Evolutionary conservation across 1,140 invertebrate species (phyloP).

Genomic region (Hypsibius dujardini): DNA sequence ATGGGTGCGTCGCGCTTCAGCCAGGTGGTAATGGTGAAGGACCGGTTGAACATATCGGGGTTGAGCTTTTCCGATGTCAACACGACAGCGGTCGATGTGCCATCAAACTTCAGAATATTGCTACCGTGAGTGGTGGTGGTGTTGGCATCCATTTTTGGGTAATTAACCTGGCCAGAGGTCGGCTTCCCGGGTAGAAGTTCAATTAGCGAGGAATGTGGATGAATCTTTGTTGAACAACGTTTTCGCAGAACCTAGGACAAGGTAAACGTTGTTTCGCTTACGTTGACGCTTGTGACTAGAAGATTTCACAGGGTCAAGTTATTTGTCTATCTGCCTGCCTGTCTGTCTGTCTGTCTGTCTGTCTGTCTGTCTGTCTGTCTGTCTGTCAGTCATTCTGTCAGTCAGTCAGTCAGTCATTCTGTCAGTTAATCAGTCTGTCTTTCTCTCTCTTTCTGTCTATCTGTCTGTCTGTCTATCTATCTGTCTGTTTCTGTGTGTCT

Average conservation of each 20-base stretch:
- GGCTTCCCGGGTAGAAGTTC: constrained; percentile 17
- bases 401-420: too few species aligned
- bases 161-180: background rate
- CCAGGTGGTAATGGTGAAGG: constrained; percentile 78
- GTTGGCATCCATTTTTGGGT: constrained; percentile 55
- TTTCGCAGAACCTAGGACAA: constrained; percentile 17
- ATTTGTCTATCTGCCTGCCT: too few species aligned
- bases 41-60: constrained; percentile 48
- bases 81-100: constrained; percentile 31
- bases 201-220: constrained; percentile 18
- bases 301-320: too few species aligned
- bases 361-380: too few species aligned
- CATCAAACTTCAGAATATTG: constrained; percentile 33
- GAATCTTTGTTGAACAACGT: constrained; percentile 8
- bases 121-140: constrained; percentile 67
- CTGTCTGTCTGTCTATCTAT: too few species aligned
- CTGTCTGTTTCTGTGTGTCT: too few species aligned
- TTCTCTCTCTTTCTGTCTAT: too few species aligned
- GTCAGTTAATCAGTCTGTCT: too few species aligned
- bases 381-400: too few species aligned
- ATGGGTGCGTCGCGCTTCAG: constrained; percentile 61
- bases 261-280: too few species aligned
- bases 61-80: constrained; percentile 38
- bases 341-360: too few species aligned
- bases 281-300: too few species aligned